These are phyloP conservation scores for Xiphias gladius DNA, from an alignment of 2,113 vertebrate species.

Conservation along the genomic window DNA sequence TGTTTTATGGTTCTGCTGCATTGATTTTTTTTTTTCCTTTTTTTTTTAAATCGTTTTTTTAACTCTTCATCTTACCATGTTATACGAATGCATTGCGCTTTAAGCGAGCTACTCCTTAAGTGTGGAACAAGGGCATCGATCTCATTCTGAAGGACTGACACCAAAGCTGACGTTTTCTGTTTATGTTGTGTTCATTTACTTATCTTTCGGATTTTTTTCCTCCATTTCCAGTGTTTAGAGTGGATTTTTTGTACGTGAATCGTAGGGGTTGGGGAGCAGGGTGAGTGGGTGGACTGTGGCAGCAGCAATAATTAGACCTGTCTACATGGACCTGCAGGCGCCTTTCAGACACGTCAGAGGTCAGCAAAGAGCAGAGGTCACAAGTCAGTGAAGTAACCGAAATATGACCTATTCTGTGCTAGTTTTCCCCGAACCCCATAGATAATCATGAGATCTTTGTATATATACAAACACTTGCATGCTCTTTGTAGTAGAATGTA, in stretches of 20 bases:
- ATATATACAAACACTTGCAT: neutral
- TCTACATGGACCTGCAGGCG: constrained; percentile 23
- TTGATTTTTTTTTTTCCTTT: neutral
- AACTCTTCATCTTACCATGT: too few species aligned
- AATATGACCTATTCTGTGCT: neutral
- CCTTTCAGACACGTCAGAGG: constrained; percentile 30
- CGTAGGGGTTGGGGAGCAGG: neutral
- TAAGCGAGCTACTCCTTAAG: neutral
- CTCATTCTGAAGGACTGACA: neutral
- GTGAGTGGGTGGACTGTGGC: constrained; percentile 26
- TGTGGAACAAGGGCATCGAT: neutral
- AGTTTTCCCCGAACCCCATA: neutral
- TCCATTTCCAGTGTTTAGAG: neutral
- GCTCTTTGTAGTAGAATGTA: neutral
- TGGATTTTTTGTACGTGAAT: neutral
- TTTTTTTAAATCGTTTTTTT: too few species aligned
- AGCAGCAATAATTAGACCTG: constrained; percentile 39
- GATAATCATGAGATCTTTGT: constrained; percentile 23
- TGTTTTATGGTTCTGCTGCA: too few species aligned
- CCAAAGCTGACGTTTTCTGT: neutral
- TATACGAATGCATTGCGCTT: too few species aligned
- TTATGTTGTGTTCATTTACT: neutral
- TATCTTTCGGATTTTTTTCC: neutral
- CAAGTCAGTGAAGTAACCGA: constrained; percentile 3
- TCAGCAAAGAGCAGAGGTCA: constrained; percentile 39